Conservation (phyloP, 1,140 invertebrate species). For the Epicauta chinensis region DNA sequence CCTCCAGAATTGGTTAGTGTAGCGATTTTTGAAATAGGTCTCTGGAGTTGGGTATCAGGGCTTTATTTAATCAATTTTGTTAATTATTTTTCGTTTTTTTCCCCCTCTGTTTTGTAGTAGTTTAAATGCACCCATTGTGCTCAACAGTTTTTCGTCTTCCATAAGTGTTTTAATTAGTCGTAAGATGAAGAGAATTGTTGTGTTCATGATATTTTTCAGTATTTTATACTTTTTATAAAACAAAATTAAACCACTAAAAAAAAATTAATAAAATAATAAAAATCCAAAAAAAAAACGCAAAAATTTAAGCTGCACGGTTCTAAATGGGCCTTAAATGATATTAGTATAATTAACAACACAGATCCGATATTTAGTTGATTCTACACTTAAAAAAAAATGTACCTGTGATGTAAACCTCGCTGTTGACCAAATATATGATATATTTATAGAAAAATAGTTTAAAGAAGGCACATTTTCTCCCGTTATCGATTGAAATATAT, state of each 20-base stretch:
- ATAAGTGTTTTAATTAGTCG: slow-evolving; percentile 26
- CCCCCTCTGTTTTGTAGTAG: not conserved
- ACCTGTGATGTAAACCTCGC: slow-evolving; percentile 38
- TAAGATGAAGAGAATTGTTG: slow-evolving; percentile 44
- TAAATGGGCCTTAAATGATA: not conserved
- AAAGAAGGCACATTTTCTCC: slow-evolving; percentile 18
- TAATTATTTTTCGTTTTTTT: slow-evolving; percentile 3
- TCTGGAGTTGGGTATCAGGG: not conserved
- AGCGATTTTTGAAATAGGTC: not conserved
- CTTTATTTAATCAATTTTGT: slow-evolving; percentile 9
- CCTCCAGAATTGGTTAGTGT: too few species aligned
- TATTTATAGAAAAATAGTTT: slow-evolving; percentile 14
- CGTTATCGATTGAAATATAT: slow-evolving; percentile 20
- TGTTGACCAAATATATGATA: slow-evolving; percentile 34
- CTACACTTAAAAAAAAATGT: slow-evolving; percentile 5
- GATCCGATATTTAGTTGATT: not conserved
- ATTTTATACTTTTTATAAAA: slow-evolving; percentile 45
- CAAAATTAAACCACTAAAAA: slow-evolving; percentile 31
- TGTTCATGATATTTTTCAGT: slow-evolving; percentile 44
- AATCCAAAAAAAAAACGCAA: slow-evolving; percentile 26
- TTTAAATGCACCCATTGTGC: slow-evolving; percentile 5
- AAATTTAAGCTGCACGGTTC: not conserved
- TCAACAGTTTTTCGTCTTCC: slow-evolving; percentile 28
- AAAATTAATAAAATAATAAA: slow-evolving; percentile 28
- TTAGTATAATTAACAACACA: not conserved